Evolutionary conservation across 1,140 invertebrate species (phyloP).

Genomic region (Acromyrmex charruanus): DNA sequence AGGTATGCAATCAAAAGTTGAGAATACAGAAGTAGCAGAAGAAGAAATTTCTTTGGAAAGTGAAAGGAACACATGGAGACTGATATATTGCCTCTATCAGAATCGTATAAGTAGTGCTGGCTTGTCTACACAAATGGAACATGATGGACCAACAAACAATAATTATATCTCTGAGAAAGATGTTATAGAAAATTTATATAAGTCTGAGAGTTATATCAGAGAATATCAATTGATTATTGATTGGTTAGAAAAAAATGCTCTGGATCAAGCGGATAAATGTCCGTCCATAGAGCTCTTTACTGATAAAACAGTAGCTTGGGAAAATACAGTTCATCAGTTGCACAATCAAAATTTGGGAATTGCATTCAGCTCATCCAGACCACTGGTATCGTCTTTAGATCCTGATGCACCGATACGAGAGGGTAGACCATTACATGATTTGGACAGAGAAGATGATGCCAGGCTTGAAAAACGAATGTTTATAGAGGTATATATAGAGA

Average conservation of each 20-base stretch:
- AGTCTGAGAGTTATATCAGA: slow-evolving; percentile 89
- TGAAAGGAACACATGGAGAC: slow-evolving; percentile 95
- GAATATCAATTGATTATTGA: slow-evolving; percentile 95
- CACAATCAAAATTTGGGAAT: slow-evolving; percentile 87
- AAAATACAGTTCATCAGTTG: slow-evolving; percentile 95
- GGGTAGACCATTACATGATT: slow-evolving; percentile 93
- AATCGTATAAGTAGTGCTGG: slow-evolving; percentile 88
- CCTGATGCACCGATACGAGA: slow-evolving; percentile 96
- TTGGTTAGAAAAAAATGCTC: slow-evolving; percentile 95
- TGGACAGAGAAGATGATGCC: slow-evolving; percentile 96
- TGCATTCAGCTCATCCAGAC: slow-evolving; percentile 87
- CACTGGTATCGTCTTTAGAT: slow-evolving; percentile 93
- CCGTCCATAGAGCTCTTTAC: slow-evolving; percentile 91
- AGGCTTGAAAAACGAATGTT: slow-evolving; percentile 89
- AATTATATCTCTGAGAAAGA: slow-evolving; percentile 88
- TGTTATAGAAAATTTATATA: slow-evolving; percentile 88
- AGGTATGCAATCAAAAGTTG: slow-evolving; percentile 87
- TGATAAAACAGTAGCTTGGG: slow-evolving; percentile 94
- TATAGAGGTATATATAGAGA: slow-evolving; percentile 78
- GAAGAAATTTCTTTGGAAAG: slow-evolving; percentile 88
- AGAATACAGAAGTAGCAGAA: slow-evolving; percentile 85
- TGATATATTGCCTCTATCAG: slow-evolving; percentile 93
- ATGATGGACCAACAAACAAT: slow-evolving; percentile 84
- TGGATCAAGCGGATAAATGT: slow-evolving; percentile 89
- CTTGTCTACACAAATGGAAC: slow-evolving; percentile 81